Percentiles rank a stretch among this genome's conserved stretches.
These are phyloP conservation scores for Orthosia gothica DNA, from an alignment of 2,888 invertebrate species.

Conservation along the genomic window DNA sequence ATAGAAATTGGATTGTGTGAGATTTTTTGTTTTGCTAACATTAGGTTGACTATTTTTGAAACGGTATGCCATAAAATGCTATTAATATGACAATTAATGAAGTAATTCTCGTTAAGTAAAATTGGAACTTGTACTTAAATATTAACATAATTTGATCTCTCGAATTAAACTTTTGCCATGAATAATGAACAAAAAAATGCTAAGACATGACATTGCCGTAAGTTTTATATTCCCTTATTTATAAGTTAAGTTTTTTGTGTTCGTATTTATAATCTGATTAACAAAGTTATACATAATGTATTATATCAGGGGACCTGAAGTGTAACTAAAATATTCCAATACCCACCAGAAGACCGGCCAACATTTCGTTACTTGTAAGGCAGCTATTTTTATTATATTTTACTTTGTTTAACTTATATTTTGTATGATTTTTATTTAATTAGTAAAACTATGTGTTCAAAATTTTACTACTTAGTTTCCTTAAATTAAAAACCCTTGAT, in stretches of 20 bases:
- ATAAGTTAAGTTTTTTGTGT: conserved; percentile 55
- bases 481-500: background rate
- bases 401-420: conserved; percentile 22
- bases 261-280: conserved; percentile 46
- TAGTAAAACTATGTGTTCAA: conserved; percentile 33
- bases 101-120: conserved; percentile 17
- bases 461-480: conserved; percentile 3
- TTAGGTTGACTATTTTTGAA: conserved; percentile 40
- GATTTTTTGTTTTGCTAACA: conserved; percentile 42
- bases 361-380: conserved; percentile 40
- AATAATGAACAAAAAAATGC: conserved; percentile 32
- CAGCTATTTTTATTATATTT: conserved; percentile 40
- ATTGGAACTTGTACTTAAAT: conserved; percentile 56
- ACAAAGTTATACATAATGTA: conserved; percentile 16
- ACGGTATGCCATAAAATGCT: conserved; percentile 61
- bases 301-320: conserved; percentile 77
- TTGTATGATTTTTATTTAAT: conserved; percentile 14
- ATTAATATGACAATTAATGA: conserved; percentile 43
- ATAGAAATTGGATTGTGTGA: conserved; percentile 56
- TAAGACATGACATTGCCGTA: conserved; percentile 52
- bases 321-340: conserved; percentile 80
- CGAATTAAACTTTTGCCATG: conserved; percentile 44
- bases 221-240: conserved; percentile 38
- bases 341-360: conserved; percentile 70
- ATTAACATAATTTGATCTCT: conserved; percentile 60